Conservation (phyloP, 2,797 vertebrate species). For the Pangasius macronema region DNA sequence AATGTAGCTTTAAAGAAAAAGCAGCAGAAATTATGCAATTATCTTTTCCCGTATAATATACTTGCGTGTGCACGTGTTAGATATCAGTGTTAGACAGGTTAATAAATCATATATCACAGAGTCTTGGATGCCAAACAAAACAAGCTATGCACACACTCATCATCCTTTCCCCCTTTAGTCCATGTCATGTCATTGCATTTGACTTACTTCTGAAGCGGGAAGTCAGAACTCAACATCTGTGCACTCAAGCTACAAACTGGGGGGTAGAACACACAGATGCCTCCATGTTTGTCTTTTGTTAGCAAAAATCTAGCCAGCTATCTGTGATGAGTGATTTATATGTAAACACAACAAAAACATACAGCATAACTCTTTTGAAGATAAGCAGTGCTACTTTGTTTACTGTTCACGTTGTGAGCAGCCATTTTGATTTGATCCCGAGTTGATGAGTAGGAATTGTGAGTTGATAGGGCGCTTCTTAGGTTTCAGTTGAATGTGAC, state of each 20-base stretch:
- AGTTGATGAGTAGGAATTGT: neutral
- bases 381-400: neutral
- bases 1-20: neutral
- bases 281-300: neutral
- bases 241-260: neutral
- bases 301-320: neutral
- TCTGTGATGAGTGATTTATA: neutral
- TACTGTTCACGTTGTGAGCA: neutral
- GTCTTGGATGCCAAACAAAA: neutral
- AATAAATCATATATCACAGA: neutral
- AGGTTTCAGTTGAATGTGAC: neutral
- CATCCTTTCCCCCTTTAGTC: neutral
- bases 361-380: neutral
- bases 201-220: neutral
- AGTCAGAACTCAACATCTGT: neutral
- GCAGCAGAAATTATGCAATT: neutral
- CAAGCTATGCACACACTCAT: neutral
- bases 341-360: neutral
- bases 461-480: neutral
- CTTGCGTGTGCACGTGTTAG: neutral
- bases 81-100: neutral
- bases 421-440: neutral
- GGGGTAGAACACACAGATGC: neutral
- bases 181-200: neutral
- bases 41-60: neutral